Conservation (phyloP, 2,113 vertebrate species). For the Aleadryas rufinucha region DNA sequence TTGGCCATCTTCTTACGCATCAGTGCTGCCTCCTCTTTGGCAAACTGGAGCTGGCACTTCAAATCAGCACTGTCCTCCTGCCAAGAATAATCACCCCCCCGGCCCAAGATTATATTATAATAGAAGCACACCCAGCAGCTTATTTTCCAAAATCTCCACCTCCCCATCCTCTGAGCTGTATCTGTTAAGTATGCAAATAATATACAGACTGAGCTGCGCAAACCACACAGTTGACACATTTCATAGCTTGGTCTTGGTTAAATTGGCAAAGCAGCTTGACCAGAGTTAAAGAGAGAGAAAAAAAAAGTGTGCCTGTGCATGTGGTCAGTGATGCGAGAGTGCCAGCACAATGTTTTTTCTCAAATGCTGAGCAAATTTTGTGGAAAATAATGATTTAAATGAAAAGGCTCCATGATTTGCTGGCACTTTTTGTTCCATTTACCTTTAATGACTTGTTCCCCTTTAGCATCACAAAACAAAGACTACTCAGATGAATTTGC, state of each 20-base stretch:
- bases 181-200: not conserved
- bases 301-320: not conserved
- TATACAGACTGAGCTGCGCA: not conserved
- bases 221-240: not conserved
- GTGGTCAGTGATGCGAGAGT: not conserved
- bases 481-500: not conserved
- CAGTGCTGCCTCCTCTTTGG: conserved; percentile 91
- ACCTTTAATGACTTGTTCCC: not conserved
- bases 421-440: not conserved
- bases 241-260: not conserved
- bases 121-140: not conserved
- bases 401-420: not conserved
- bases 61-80: conserved; percentile 97
- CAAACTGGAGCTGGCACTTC: conserved; percentile 96
- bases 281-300: not conserved
- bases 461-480: not conserved
- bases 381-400: not conserved
- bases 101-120: not conserved
- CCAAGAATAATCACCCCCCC: conserved; percentile 38
- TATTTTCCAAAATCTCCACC: not conserved
- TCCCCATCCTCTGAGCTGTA: not conserved
- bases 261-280: not conserved
- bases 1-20: conserved; percentile 99
- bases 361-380: not conserved
- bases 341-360: not conserved